Conservation (phyloP, 2,113 vertebrate species). For the Cryptomyrus ogoouensis region DNA sequence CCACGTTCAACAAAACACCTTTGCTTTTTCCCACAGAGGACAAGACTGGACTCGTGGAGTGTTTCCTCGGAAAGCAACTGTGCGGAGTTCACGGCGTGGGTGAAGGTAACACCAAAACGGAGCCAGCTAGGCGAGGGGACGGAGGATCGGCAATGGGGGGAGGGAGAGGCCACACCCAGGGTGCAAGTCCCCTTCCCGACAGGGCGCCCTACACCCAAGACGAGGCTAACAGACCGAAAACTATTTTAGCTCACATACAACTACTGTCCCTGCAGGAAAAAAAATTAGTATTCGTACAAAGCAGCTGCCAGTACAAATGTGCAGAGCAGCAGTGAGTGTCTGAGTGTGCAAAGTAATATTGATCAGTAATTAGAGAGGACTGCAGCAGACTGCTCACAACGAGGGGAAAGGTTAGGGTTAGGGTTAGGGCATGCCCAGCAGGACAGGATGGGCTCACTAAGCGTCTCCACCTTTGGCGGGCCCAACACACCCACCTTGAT, state of each 20-base stretch:
- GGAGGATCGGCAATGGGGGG: background rate
- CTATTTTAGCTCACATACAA: background rate
- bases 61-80: background rate
- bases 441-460: background rate
- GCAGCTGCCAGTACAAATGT: background rate
- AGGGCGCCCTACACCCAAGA: background rate
- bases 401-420: conserved; percentile 10
- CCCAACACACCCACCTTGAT: conserved; percentile 67
- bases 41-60: background rate
- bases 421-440: background rate
- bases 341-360: conserved; percentile 2
- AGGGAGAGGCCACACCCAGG: background rate
- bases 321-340: background rate
- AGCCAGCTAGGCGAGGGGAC: background rate
- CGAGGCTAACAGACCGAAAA: background rate
- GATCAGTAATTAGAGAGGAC: conserved; percentile 21
- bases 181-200: background rate
- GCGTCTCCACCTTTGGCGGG: background rate
- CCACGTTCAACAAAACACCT: background rate
- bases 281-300: background rate
- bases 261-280: background rate
- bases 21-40: background rate
- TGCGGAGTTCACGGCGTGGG: background rate
- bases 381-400: background rate
- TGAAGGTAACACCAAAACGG: background rate